These are phyloP conservation scores for Neodon shergylaensis DNA, from an alignment of 2,113 vertebrate genomes.

Conservation along the genomic window DNA sequence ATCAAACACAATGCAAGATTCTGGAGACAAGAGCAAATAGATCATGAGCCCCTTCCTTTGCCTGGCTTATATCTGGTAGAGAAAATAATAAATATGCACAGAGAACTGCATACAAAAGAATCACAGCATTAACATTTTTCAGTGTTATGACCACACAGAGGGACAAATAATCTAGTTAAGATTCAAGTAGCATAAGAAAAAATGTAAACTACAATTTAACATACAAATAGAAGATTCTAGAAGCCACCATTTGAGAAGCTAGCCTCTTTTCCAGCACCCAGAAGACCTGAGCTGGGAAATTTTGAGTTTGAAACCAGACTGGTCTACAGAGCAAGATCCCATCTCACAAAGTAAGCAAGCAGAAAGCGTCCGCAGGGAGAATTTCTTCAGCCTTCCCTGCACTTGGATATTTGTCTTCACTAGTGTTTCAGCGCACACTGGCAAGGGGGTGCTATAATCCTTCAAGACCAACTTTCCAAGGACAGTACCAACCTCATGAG, in stretches of 20 bases:
- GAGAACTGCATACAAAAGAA: neutral
- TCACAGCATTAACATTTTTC: neutral
- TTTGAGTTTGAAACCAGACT: neutral
- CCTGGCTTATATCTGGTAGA: neutral
- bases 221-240: constrained; percentile 31
- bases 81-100: neutral
- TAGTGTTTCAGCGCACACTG: neutral
- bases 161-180: neutral
- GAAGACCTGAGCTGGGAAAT: neutral
- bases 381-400: neutral
- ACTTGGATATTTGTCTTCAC: neutral
- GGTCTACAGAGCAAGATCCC: neutral
- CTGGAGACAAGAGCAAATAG: constrained; percentile 25
- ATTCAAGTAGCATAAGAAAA: neutral
- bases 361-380: neutral
- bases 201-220: neutral
- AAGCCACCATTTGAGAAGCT: constrained; percentile 24
- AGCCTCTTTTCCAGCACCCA: neutral
- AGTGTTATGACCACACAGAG: neutral
- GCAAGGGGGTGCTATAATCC: neutral
- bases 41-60: neutral
- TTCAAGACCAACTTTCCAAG: neutral
- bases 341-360: neutral
- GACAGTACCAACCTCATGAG: neutral
- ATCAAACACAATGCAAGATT: neutral